Base-by-base conservation (phyloP, 2,888 invertebrate genomes). In the Coronaproctus castanopsis region DNA sequence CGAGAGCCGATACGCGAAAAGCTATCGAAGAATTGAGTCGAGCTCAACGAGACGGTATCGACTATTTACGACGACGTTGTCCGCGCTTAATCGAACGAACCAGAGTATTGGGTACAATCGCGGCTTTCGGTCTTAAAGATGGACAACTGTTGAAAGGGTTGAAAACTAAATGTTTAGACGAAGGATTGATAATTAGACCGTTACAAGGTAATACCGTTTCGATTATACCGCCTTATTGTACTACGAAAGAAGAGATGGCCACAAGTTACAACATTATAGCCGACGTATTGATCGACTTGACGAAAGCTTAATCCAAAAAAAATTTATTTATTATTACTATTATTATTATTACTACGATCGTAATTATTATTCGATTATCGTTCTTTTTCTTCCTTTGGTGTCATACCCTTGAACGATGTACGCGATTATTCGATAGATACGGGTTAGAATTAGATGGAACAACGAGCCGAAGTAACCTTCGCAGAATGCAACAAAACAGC, bases 181-280 rank as follows among this genome's bases (percentile, higher is more conserved):
- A 54, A 18, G 57, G 57, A 2, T 21, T 60, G 18, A 23, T 55
- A 52, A 52, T 60, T 21, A 2, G 60, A 19, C 60, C 60, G 5
- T 52, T 60, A n/a, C 21, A 21, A n/a, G n/a, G 8, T 1, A 57
- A 57, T 18, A 55, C 52, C 3, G 53, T 60, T n/a, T 60, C 57
- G 22, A 22, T 60, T 22, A 19, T 60, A 22, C 60, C 60, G 8
- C 60, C 60, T 3, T 60, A 60, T 50, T 56, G 19, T 21, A 58
- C 36, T n/a, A 50, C 52, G 2, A 18, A 1, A 2, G 52, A 52
- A 8, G 57, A 57, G 10, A 24, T 60, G 10, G 21, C 48, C 10
- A n/a, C 20, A 52, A 48, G 51, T 21, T 57, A 60, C 48, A 21
- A 53, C 14, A 52, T 49, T 3, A 18, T 60, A 56, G 10, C 23